phyloP scores from a whole-genome alignment of 2,888 invertebrate species.

The Conops quadrifasciatus region DNA sequence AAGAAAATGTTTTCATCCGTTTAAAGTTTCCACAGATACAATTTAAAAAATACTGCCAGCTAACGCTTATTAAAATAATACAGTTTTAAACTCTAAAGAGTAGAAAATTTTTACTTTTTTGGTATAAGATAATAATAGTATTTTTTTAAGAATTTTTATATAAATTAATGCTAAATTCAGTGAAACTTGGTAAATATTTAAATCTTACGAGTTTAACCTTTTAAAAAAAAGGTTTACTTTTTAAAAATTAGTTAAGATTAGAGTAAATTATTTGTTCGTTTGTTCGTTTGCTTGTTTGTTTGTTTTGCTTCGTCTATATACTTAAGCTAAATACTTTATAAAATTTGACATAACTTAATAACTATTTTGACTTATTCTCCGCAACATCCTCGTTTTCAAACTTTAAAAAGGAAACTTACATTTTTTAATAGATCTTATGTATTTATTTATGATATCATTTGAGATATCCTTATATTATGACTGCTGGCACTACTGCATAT shows the following conservation, averaged over 20 bases:
- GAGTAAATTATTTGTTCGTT: not conserved
- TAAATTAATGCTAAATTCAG: constrained; percentile 5
- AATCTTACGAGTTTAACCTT: constrained; percentile 54
- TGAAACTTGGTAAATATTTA: constrained; percentile 1
- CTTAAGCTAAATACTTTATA: not conserved
- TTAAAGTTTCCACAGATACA: constrained; percentile 2
- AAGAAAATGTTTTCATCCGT: not conserved
- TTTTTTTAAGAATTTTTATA: not conserved
- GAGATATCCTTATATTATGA: constrained; percentile 5
- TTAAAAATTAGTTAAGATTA: constrained; percentile 3
- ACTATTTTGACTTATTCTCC: constrained; percentile 19
- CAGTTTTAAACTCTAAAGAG: not conserved
- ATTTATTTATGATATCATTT: no score
- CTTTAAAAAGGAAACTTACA: constrained; percentile 36
- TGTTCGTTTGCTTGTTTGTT: constrained; percentile 29
- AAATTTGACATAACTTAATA: constrained; percentile 19
- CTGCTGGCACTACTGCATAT: not conserved
- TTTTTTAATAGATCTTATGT: not conserved
- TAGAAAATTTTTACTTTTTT: no score
- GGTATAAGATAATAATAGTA: not conserved
- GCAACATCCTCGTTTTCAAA: constrained; percentile 10
- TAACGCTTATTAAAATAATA: constrained; percentile 8
- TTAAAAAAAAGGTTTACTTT: constrained; percentile 46
- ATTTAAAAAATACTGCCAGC: constrained; percentile 13
- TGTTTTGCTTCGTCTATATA: constrained; percentile 35